Conservation (phyloP, 2,888 invertebrate species). For the Xylocampa areola region DNA sequence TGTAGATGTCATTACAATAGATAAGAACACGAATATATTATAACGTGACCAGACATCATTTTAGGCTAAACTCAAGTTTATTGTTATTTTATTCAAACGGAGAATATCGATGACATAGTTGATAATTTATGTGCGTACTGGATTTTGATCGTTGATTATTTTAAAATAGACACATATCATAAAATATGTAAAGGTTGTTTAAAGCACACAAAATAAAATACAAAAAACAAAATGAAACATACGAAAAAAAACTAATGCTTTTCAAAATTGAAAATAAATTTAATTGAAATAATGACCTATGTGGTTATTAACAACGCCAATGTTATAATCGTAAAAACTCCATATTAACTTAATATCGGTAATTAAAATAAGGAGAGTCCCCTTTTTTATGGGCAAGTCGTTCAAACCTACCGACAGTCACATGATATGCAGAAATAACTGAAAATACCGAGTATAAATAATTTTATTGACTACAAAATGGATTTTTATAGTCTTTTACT, state of each 20-base stretch:
- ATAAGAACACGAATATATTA: conserved; percentile 53
- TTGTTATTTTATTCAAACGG: conserved; percentile 47
- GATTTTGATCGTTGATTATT: conserved; percentile 30
- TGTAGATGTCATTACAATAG: conserved; percentile 37
- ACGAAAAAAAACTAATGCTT: too few relatives aligned
- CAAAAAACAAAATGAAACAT: too few relatives aligned
- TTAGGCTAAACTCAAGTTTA: conserved; percentile 44
- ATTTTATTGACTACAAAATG: conserved; percentile 46
- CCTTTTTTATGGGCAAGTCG: conserved; percentile 34
- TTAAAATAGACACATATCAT: conserved; percentile 3
- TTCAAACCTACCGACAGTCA: conserved; percentile 46
- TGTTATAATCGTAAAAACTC: conserved; percentile 44
- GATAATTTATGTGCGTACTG: conserved; percentile 42
- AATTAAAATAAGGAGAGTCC: conserved; percentile 47
- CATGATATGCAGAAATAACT: conserved; percentile 36
- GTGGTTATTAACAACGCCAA: conserved; percentile 39
- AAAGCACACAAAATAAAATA: too few relatives aligned
- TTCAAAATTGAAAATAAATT: conserved; percentile 12
- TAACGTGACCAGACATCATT: conserved; percentile 29
- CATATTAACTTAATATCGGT: conserved; percentile 48
- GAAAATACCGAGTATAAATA: conserved; percentile 42
- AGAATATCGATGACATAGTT: conserved; percentile 42
- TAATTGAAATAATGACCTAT: conserved; percentile 16
- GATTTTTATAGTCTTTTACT: conserved; percentile 32
- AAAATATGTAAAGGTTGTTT: conserved; percentile 11